Evolutionary conservation across 1,140 invertebrate species (phyloP), one percentile per base, ranked within the genome.

Genomic region (Diabrotica virgifera): DNA sequence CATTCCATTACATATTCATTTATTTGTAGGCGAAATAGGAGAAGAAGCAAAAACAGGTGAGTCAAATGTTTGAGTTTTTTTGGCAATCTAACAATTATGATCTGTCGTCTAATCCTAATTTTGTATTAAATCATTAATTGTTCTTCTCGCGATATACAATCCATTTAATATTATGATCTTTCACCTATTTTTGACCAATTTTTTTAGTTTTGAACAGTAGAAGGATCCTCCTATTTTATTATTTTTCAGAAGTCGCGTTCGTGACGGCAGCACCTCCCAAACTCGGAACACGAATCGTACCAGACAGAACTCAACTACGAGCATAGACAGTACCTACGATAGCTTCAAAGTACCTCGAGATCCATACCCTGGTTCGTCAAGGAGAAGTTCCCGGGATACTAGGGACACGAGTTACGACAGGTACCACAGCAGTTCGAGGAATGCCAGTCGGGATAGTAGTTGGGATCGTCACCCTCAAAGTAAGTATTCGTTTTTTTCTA

Each of bases 281-380:
- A 58, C 35, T 9, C 40, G 54, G 51, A 24, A 58, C 10, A 46
- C 8, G 8, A 37, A 36, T 38, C 37, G 62, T 9, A 38, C 55
- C 12, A 12, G 65, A 52, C 59, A 65, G 36, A 65, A 71, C 52
- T 67, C 70, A 7, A 67, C 63, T 36, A 52, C 51, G 1, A 72
- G 69, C 54, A 56, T 68, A 8, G 72, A 73, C 52, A 70, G 67
- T 52, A 35, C 63, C n/a, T n/a, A n/a, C 10, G 56, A 64, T 11
- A 64, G 63, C 12, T 77, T 76, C 59, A 77, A 75, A 69, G 65
- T 75, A n/a, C 76, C 77, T 5, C 68, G 73, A 13, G 68, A 72
- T 35, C 37, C 54, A n/a, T 52, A 58, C 13, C 13, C 35, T 8
- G 60, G 65, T 24, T 52, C 61, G 12, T 36, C 35, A 7, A 62